These are phyloP conservation scores for Drosophila pseudoobscura DNA, from an alignment of 1,140 invertebrate genomes.

Conservation along the genomic window DNA sequence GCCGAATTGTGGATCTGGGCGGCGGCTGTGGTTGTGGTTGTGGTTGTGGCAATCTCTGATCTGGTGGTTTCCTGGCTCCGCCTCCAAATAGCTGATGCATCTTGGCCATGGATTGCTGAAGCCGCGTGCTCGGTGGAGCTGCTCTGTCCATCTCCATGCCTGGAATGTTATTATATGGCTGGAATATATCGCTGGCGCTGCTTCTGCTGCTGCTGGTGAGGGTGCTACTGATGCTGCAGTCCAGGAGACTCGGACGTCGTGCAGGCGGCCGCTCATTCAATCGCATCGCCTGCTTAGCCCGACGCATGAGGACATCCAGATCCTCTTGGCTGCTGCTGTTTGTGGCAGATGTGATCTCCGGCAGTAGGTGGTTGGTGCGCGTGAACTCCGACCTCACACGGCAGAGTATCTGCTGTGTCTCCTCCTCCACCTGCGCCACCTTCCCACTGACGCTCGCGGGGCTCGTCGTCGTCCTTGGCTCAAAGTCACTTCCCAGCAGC, in stretches of 20 bases:
- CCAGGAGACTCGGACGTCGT: background rate
- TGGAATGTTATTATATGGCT: slow-evolving; percentile 16
- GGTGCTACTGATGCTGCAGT: slow-evolving; percentile 19
- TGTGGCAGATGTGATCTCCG: slow-evolving; percentile 3
- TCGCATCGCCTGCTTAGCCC: slow-evolving; percentile 15
- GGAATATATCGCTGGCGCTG: background rate
- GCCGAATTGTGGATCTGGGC: slow-evolving; percentile 7
- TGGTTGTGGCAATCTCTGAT: background rate
- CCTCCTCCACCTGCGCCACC: background rate
- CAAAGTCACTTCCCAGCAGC: slow-evolving; percentile 25
- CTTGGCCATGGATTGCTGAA: slow-evolving; percentile 62
- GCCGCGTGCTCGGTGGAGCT: background rate
- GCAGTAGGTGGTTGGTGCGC: slow-evolving; percentile 1
- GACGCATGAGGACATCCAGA: slow-evolving; percentile 13
- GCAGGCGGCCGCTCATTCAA: background rate
- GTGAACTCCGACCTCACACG: background rate
- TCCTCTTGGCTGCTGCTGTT: slow-evolving; percentile 29
- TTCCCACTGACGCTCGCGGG: too few species aligned
- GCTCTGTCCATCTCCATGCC: too few species aligned
- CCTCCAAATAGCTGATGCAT: slow-evolving; percentile 68
- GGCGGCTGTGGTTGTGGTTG: background rate
- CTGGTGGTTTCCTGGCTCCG: background rate
- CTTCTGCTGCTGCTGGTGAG: background rate
- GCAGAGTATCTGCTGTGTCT: background rate
- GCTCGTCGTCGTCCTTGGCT: background rate